Evolutionary conservation across 2,888 invertebrate genomes (phyloP).

Genomic region (Caprella mutica): DNA sequence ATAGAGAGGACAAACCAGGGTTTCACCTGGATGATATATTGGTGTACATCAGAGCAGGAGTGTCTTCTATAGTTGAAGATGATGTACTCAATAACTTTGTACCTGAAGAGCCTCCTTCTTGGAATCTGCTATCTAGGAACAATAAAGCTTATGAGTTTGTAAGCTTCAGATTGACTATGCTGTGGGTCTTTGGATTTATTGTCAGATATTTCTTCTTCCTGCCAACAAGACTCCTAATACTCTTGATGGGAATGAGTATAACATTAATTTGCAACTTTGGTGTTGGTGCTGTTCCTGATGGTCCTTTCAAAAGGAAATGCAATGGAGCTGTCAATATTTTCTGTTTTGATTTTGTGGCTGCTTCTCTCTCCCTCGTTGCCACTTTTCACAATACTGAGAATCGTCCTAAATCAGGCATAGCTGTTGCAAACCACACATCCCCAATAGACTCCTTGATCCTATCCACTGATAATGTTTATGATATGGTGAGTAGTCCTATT

Average conservation of each 20-base stretch:
- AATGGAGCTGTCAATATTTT: slow-evolving; percentile 70
- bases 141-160: slow-evolving; percentile 87
- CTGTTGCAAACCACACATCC: slow-evolving; percentile 98
- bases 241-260: slow-evolving; percentile 60
- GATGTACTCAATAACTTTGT: slow-evolving; percentile 95
- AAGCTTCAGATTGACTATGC: slow-evolving; percentile 78
- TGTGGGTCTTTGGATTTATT: slow-evolving; percentile 89
- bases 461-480: slow-evolving; percentile 94
- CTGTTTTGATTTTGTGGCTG: slow-evolving; percentile 84
- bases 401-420: slow-evolving; percentile 65
- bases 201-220: slow-evolving; percentile 83
- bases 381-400: slow-evolving; percentile 78
- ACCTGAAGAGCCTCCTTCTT: slow-evolving; percentile 82
- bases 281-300: slow-evolving; percentile 70
- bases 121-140: slow-evolving; percentile 92
- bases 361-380: slow-evolving; percentile 78
- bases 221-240: slow-evolving; percentile 72
- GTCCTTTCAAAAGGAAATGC: slow-evolving; percentile 61
- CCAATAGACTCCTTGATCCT: slow-evolving; percentile 94
- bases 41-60: slow-evolving; percentile 79
- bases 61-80: slow-evolving; percentile 95
- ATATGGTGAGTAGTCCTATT: slow-evolving; percentile 71
- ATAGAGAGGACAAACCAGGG: slow-evolving; percentile 13
- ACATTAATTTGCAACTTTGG: slow-evolving; percentile 73
- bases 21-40: slow-evolving; percentile 41